Base-by-base conservation (phyloP, 2,888 invertebrate genomes). In the Fabriciana adippe region DNA sequence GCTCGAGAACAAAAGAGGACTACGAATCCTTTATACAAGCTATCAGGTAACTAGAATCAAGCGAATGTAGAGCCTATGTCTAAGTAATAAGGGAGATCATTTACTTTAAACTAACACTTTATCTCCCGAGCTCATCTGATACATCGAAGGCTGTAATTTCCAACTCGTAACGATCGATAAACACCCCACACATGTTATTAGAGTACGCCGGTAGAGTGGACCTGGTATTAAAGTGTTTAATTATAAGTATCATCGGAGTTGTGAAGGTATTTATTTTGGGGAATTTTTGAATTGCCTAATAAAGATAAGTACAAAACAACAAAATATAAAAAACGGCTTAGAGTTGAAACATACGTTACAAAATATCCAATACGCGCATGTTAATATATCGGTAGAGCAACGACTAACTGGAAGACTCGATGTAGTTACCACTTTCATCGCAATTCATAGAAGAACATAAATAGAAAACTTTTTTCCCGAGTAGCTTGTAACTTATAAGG, bases 101-200 rank as follows among this genome's bases (percentile, higher is more conserved):
- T 13, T 16, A n/a, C 21, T 26, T 26, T 15, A 26, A 18, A 48
- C 47, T 21, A 11, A 48, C 11, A 48, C 26, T 26, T 62, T 66
- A 66, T 66, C 66, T 51, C 54, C 31, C 45, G 21, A 8, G 14
- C n/a, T 18, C 35, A 66, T 66, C 62, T 50, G 18, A 63, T 56
- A 61, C 56, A 45, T 41, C 62, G 15, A 66, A 73, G 65, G 68
- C 51, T 66, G 64, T 73, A 71, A 73, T 73, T 73, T 73, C 55
- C 64, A 64, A 54, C 66, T 59, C 48, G 54, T 48, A 66, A 66
- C 61, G 45, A 66, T 54, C 61, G 66, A 63, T 66, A 62, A 53
- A 56, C 55, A 61, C 55, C 31, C 48, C n/a, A 54, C 53, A 54
- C 53, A 13, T 60, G 47, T 60, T 53, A 66, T 66, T 59, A 66